Base-by-base conservation (phyloP, 2,888 invertebrate species). In the Chrysopilus asiliformis region DNA sequence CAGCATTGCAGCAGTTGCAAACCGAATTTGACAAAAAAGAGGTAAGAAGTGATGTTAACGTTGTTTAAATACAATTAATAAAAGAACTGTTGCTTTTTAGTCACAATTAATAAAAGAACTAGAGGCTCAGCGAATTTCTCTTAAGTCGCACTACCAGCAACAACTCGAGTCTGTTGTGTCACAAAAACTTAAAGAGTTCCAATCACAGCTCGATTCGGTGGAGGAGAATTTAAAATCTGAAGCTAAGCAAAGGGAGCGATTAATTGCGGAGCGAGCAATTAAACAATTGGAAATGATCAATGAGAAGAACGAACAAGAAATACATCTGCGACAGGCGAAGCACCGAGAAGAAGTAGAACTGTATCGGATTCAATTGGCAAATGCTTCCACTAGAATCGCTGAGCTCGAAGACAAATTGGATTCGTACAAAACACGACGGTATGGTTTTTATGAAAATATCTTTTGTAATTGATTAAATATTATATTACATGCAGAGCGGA, bases 111-210 rank as follows among this genome's bases (percentile, higher is more conserved):
- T 73, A 44, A 61, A 56, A 28, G 74, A 76, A 35, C 55, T 72
- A 1, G 72, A 75, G 41, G 60, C 70, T 2, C 76, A 76, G 45
- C 77, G 78, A 52, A 58, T 66, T 9, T 79, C 83, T 41, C 59
- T 85, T 12, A 76, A 79, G 47, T 67, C 71, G 24, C 77, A 80
- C 53, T 86, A 85, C 52, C 86, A 86, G 59, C 75, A 76, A 45
- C 85, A 86, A 60, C 66, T 86, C 9, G 85, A 86, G 49, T 71
- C 75, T 32, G 79, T 84, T 0, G 84, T 86, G 13, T 65, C 76
- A 39, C 70, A 70, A 36, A 86, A 86, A 53, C 64, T 85, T 39
- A 73, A 73, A 47, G 84, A 86, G 58, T 86, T 85, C 49, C 78
- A 79, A 55, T 62, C 62, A 2, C 83, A 86, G 54, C 59, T 86